Evolutionary conservation across 2,888 invertebrate species (phyloP).

Genomic region (Diloba caeruleocephala): DNA sequence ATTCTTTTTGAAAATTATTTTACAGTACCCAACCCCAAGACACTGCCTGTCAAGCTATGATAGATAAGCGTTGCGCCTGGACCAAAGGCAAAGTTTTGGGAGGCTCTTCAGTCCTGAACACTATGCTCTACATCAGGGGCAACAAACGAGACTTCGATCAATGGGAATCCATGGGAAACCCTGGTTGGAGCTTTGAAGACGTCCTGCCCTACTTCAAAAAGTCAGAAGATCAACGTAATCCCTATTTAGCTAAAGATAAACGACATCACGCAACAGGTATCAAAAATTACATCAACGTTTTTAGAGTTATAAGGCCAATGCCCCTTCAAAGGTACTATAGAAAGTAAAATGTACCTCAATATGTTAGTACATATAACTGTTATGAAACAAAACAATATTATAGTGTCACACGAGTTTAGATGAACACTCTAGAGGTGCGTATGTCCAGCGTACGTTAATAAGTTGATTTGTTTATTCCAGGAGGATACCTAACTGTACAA

Average conservation of each 20-base stretch:
- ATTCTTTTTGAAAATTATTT: constrained; percentile 53
- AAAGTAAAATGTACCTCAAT: too few relatives aligned
- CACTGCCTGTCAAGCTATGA: constrained; percentile 96
- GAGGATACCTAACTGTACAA: constrained; percentile 93
- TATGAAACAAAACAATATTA: too few relatives aligned
- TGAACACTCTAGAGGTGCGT: too few relatives aligned
- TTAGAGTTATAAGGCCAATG: too few relatives aligned
- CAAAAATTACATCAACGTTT: background rate
- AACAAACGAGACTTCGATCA: constrained; percentile 95
- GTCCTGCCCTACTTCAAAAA: constrained; percentile 95
- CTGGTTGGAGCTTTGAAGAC: constrained; percentile 96
- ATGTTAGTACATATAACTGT: too few relatives aligned
- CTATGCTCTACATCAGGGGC: constrained; percentile 97
- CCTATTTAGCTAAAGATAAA: constrained; percentile 93
- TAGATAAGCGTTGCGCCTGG: constrained; percentile 95
- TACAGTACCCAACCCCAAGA: constrained; percentile 94
- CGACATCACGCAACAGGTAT: constrained; percentile 92
- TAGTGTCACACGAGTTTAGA: too few relatives aligned
- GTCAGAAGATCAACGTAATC: constrained; percentile 96
- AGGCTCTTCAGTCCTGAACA: constrained; percentile 96
- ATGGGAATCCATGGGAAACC: constrained; percentile 95
- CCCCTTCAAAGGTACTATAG: too few relatives aligned
- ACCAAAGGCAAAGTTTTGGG: constrained; percentile 96
- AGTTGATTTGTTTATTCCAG: constrained; percentile 72
- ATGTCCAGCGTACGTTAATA: background rate